Conservation (phyloP, 2,113 vertebrate genomes). For the Megaleporinus macrocephalus region DNA sequence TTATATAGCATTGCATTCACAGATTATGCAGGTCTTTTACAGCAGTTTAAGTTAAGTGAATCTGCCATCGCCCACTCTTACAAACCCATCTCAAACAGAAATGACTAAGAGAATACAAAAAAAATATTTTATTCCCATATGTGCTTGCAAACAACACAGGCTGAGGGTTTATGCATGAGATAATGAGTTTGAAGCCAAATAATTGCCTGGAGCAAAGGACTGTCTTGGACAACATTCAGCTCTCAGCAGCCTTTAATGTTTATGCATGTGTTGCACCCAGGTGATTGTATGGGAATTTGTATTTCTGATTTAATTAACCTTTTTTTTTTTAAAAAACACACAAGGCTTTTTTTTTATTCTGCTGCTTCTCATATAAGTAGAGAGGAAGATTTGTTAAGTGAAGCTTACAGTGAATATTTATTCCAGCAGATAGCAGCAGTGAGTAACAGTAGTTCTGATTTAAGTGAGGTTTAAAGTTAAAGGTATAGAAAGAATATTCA, state of each 20-base stretch:
- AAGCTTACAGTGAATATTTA: not conserved
- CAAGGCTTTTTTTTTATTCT: not conserved
- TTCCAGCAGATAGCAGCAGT: constrained; percentile 4
- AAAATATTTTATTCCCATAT: not conserved
- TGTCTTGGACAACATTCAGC: constrained; percentile 1
- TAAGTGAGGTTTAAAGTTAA: too few relatives aligned
- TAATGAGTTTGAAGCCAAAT: not conserved
- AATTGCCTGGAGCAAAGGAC: not conserved
- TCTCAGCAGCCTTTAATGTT: constrained; percentile 3
- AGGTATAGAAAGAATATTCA: too few relatives aligned
- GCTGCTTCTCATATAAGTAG: not conserved
- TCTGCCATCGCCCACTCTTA: too few relatives aligned
- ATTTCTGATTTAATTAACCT: not conserved
- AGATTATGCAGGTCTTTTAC: too few relatives aligned
- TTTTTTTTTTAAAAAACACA: not conserved
- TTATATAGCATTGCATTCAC: too few relatives aligned
- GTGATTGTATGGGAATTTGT: not conserved
- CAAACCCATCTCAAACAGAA: too few relatives aligned
- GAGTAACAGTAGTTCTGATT: not conserved
- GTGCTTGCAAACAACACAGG: not conserved
- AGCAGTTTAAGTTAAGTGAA: too few relatives aligned
- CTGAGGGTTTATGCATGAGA: not conserved
- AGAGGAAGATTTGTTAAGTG: not conserved
- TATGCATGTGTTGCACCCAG: not conserved
- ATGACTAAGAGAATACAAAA: too few relatives aligned